These are phyloP conservation scores for Porites cylindrica DNA, from an alignment of 92 coral and sea anemone genomes.

Conservation along the genomic window DNA sequence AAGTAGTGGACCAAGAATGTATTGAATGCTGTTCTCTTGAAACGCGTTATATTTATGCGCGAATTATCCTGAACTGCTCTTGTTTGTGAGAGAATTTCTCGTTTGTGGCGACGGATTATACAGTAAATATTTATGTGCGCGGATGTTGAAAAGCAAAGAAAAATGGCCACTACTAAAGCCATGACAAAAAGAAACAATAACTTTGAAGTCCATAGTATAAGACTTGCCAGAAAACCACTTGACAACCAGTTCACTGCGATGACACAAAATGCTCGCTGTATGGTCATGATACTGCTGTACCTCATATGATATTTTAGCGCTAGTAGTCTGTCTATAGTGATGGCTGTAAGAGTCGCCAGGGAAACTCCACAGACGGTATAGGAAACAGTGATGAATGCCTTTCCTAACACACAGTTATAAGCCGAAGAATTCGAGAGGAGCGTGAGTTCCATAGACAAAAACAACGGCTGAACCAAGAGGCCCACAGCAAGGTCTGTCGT, in stretches of 20 bases:
- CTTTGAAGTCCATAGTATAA: background rate
- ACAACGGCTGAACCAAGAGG: background rate
- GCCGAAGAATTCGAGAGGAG: background rate
- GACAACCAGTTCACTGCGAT: conserved; percentile 9
- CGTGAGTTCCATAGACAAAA: background rate
- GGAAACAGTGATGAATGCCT: background rate
- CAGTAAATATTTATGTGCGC: conserved; percentile 1
- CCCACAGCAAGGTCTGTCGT: conserved; percentile 14
- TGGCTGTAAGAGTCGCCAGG: background rate
- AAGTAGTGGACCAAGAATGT: conserved; percentile 12
- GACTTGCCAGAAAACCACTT: background rate
- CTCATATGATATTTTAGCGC: conserved; percentile 21
- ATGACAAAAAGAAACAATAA: background rate
- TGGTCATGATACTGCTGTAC: background rate
- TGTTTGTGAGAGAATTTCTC: conserved; percentile 3
- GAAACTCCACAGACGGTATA: conserved; percentile 4
- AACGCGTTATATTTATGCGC: background rate
- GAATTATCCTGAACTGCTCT: background rate
- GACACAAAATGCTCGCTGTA: background rate
- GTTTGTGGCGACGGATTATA: background rate
- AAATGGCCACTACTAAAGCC: background rate
- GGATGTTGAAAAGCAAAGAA: background rate
- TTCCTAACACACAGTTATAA: conserved; percentile 1
- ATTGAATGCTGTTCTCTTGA: background rate
- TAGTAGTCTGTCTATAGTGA: background rate